phyloP scores from a whole-genome alignment of 2,113 vertebrate genomes.

The Paraplagusia blochii region DNA sequence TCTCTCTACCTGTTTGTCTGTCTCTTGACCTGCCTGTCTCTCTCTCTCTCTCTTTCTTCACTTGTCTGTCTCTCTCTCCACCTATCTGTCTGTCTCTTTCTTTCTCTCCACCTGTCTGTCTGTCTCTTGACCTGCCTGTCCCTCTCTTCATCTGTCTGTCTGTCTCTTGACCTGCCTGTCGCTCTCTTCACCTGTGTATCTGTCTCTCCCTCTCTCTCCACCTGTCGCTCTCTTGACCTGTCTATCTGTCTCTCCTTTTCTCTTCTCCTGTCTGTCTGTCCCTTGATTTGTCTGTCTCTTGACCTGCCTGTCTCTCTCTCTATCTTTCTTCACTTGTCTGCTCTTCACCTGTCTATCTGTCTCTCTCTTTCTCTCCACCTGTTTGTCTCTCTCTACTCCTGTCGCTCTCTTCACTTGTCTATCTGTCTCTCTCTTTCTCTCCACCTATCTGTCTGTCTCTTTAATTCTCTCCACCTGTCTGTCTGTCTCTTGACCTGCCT shows the following conservation, averaged over 20 bases:
- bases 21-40: not conserved
- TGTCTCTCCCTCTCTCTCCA: no score
- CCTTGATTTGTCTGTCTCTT: not conserved
- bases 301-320: no score
- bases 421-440: not conserved
- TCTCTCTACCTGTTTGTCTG: not conserved
- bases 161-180: not conserved
- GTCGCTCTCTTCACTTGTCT: not conserved
- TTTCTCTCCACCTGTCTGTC: not conserved
- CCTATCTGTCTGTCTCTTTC: slow-evolving; percentile 13
- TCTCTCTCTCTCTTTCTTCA: slow-evolving; percentile 9
- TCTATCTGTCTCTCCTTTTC: not conserved
- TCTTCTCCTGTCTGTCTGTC: not conserved
- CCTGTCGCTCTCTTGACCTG: slow-evolving; percentile 1
- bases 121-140: not conserved
- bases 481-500: not conserved
- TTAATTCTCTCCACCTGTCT: slow-evolving; percentile 1
- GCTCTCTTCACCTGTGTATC: not conserved
- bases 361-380: slow-evolving; percentile 1
- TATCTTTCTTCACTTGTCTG: not conserved
- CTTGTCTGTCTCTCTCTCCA: not conserved
- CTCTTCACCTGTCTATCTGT: slow-evolving; percentile 7
- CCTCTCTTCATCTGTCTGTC: no score
- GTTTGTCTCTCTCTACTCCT: slow-evolving; percentile 1
- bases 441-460: slow-evolving; percentile 13